Evolutionary conservation across 2,797 vertebrate species (phyloP), one percentile per base, ranked within the genome.

Genomic region (Xiphorhynchus erythropygius): DNA sequence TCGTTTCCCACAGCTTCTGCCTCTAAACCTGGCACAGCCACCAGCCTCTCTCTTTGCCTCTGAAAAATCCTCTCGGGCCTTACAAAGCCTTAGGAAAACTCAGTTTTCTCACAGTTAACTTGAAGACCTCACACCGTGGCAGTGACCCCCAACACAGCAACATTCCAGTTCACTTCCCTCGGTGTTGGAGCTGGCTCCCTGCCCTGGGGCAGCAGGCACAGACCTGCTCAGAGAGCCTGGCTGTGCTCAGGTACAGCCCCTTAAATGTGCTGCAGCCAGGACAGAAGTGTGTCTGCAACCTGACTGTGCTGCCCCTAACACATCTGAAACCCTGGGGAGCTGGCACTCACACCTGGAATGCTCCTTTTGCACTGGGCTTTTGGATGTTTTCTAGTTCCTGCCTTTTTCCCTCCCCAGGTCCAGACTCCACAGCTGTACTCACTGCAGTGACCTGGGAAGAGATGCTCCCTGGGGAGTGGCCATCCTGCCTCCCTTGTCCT

Each of bases 361-460:
- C 10, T 77, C 21, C 18, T 67, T 37, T 47, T 37, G 13, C 11
- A 4, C 25, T 30, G 13, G 42, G 23, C n/a, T 79, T 75, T 69
- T 37, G 74, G 21, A 12, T 44, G 11, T 39, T n/a, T n/a, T 57
- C 67, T 7, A 55, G 49, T 44, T 80, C 49, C 57, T 63, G 30
- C 9, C 35, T 78, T 41, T 27, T 7, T 4, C 0, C 8, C 4
- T 9, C 6, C 0, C 3, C 47, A 80, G 39, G 56, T 13, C 7
- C 39, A 83, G 62, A 35, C 53, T 69, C 44, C 37, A 22, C 11
- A 55, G 56, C 74, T 42, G 56, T 25, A 57, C 30, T 53, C 41
- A 13, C 30, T 65, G 55, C 74, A 71, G 27, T 28, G 3, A 9
- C 62, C 41, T 68, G 47, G 77, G 33, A 78, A 75, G 44, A 78